Evolutionary conservation across 2,113 vertebrate genomes (phyloP).

Genomic region (Patagioenas fasciata): DNA sequence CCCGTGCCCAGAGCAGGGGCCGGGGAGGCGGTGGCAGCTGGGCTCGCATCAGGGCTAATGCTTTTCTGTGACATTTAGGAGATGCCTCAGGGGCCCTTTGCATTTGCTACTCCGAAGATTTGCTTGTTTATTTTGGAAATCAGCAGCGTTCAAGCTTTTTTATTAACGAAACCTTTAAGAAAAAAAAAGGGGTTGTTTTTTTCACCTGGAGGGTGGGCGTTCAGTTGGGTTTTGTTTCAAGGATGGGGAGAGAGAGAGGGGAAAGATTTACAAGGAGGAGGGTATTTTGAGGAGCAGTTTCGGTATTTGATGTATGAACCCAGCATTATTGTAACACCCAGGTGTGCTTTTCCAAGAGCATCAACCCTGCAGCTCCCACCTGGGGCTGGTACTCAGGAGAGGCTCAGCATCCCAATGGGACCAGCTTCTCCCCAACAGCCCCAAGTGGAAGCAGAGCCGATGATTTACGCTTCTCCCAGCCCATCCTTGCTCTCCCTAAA

Average conservation of each 20-base stretch:
- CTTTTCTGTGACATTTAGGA: conserved; percentile 13
- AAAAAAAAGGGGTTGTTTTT: background rate
- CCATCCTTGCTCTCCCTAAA: background rate
- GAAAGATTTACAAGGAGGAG: background rate
- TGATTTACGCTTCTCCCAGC: background rate
- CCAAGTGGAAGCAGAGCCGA: background rate
- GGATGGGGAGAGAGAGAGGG: background rate
- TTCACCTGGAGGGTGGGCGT: fast-evolving
- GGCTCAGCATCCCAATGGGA: background rate
- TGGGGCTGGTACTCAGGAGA: background rate
- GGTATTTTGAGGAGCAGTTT: background rate
- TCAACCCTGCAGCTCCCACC: background rate
- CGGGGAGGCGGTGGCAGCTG: fast-evolving
- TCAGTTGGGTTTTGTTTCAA: background rate
- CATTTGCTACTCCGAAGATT: background rate
- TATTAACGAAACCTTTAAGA: background rate
- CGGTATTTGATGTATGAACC: background rate
- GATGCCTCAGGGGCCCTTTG: background rate
- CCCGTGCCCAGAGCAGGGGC: background rate
- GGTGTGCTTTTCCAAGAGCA: background rate
- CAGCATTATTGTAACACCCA: background rate
- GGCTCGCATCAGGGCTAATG: fast-evolving
- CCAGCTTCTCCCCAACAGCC: background rate
- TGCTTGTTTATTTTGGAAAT: conserved; percentile 47
- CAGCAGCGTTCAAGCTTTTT: background rate